A percentile compares a stretch with the other conserved stretches of the same genome.
These are phyloP conservation scores for Suncus etruscus DNA, from an alignment of 2,113 vertebrate genomes.

Conservation along the genomic window DNA sequence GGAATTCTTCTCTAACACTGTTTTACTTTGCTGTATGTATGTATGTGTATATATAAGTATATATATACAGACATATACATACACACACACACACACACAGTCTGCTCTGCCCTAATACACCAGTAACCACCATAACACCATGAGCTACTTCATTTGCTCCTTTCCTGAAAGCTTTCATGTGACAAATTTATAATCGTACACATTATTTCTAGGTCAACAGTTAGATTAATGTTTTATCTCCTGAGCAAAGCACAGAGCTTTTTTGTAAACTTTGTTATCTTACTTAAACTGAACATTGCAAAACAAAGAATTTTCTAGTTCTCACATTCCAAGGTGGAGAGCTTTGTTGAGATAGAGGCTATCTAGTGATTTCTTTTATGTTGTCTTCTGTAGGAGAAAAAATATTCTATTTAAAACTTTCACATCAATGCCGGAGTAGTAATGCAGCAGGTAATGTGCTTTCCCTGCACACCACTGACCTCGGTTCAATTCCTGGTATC, in stretches of 20 bases:
- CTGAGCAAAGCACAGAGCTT: conserved; percentile 63
- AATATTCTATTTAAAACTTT: conserved; percentile 61
- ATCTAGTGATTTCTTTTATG: conserved; percentile 38
- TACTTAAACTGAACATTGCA: conserved; percentile 65
- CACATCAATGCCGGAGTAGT: not conserved
- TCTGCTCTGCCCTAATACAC: not conserved
- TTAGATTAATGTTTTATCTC: conserved; percentile 79
- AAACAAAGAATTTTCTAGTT: conserved; percentile 70
- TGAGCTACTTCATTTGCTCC: conserved; percentile 17
- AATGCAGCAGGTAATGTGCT: no score
- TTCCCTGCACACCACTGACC: no score
- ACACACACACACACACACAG: not conserved
- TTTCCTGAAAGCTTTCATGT: conserved; percentile 68
- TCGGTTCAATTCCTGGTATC: no score
- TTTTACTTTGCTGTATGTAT: not conserved
- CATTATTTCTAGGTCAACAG: conserved; percentile 77
- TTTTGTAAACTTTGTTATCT: conserved; percentile 77
- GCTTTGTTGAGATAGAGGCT: conserved; percentile 53
- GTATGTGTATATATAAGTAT: no score
- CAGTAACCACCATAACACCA: not conserved
- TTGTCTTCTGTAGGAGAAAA: conserved; percentile 54
- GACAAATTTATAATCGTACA: conserved; percentile 77
- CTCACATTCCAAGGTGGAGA: conserved; percentile 36
- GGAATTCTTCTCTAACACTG: not conserved
- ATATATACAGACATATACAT: no score